Conservation (phyloP, 2,888 invertebrate genomes). For the Philhelius pedissequus region DNA sequence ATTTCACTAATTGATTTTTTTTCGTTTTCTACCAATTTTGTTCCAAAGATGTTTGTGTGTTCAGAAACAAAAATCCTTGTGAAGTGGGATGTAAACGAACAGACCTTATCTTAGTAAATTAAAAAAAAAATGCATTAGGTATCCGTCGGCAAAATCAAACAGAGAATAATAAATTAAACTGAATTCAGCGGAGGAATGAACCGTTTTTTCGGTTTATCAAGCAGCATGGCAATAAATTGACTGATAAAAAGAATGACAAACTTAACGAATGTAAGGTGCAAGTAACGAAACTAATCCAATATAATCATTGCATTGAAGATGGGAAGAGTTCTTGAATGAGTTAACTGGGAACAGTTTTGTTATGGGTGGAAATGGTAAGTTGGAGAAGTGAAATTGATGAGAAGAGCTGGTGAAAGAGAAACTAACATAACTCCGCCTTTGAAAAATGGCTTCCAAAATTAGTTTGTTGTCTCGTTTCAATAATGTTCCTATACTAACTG, state of each 20-base stretch:
- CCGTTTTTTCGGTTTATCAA: slow-evolving; percentile 34
- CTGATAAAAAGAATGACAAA: slow-evolving; percentile 44
- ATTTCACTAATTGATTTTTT: slow-evolving; percentile 23
- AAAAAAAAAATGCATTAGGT: too few relatives aligned
- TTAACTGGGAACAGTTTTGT: slow-evolving; percentile 26
- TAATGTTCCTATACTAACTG: not conserved
- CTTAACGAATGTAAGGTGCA: slow-evolving; percentile 59
- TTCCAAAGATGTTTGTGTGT: too few relatives aligned
- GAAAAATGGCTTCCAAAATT: not conserved
- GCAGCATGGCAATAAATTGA: slow-evolving; percentile 26
- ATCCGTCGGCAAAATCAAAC: not conserved
- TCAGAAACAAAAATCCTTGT: too few relatives aligned
- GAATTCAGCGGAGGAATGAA: not conserved
- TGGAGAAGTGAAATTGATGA: not conserved
- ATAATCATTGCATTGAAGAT: too few relatives aligned
- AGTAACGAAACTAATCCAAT: slow-evolving; percentile 1
- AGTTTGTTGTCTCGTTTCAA: not conserved
- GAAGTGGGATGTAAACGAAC: too few relatives aligned
- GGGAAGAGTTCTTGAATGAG: not conserved
- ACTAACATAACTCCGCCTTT: slow-evolving; percentile 34
- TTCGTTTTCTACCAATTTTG: too few relatives aligned
- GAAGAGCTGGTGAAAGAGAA: slow-evolving; percentile 11
- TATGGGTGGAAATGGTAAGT: not conserved
- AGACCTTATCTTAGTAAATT: too few relatives aligned
- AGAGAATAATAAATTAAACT: not conserved